Conservation (phyloP, 2,888 invertebrate genomes). For the Pseudanteris insignis region DNA sequence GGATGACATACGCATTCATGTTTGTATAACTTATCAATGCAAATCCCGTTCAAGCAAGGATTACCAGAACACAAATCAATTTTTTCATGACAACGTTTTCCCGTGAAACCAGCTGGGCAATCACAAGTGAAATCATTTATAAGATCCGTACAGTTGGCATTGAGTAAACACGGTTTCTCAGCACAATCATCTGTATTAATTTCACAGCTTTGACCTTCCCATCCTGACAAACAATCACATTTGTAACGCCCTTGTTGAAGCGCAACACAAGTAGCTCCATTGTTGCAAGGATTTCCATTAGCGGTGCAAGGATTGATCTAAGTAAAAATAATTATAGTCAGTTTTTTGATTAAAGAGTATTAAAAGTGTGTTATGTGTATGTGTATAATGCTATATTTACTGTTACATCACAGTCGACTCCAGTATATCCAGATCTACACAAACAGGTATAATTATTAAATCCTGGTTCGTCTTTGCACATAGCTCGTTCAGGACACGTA, state of each 20-base stretch:
- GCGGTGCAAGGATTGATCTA: slow-evolving; percentile 91
- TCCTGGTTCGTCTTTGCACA: slow-evolving; percentile 96
- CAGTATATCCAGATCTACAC: slow-evolving; percentile 94
- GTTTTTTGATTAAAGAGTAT: too few species aligned
- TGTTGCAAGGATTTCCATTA: slow-evolving; percentile 89
- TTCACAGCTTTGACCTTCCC: slow-evolving; percentile 97
- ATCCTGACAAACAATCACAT: slow-evolving; percentile 95
- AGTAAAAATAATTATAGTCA: too few species aligned
- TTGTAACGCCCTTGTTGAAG: slow-evolving; percentile 91
- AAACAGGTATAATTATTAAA: slow-evolving; percentile 90
- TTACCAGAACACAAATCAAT: slow-evolving; percentile 89
- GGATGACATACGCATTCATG: slow-evolving; percentile 91
- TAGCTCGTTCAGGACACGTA: slow-evolving; percentile 93
- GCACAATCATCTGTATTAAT: slow-evolving; percentile 93
- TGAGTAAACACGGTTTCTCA: slow-evolving; percentile 89
- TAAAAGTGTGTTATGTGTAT: too few species aligned
- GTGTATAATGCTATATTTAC: slow-evolving; percentile 66
- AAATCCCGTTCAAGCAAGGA: slow-evolving; percentile 93
- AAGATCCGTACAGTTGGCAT: slow-evolving; percentile 92
- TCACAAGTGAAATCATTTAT: slow-evolving; percentile 93
- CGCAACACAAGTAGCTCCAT: slow-evolving; percentile 88
- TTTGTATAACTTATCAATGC: slow-evolving; percentile 87
- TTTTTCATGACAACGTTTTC: slow-evolving; percentile 95
- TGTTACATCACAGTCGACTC: slow-evolving; percentile 89
- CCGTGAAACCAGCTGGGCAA: slow-evolving; percentile 94